phyloP scores from a whole-genome alignment of 2,888 invertebrate species.

The Clivina fossor region DNA sequence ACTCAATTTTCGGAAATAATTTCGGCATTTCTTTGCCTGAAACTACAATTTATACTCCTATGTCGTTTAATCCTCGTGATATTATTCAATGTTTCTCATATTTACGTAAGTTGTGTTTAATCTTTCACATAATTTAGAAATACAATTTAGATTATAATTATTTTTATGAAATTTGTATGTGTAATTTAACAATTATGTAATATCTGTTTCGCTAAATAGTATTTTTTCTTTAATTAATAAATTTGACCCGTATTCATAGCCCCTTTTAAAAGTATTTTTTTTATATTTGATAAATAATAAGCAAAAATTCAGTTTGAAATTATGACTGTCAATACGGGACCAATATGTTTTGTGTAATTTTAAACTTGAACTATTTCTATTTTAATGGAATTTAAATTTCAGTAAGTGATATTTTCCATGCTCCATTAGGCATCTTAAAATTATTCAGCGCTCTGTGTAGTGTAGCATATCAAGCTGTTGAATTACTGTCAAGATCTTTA shows the following conservation, averaged over 20 bases:
- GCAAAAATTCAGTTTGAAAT: no score
- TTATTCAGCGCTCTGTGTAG: conserved; percentile 56
- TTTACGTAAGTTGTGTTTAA: conserved; percentile 49
- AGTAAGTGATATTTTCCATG: conserved; percentile 61
- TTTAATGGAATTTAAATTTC: no score
- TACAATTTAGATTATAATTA: background rate
- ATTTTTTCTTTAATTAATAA: no score
- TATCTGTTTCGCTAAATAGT: no score
- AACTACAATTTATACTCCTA: conserved; percentile 42
- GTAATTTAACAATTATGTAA: no score
- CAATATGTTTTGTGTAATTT: no score
- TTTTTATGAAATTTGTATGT: conserved; percentile 2
- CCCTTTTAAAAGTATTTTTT: no score
- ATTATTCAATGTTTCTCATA: conserved; percentile 53
- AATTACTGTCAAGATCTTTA: conserved; percentile 52
- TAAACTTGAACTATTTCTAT: no score
- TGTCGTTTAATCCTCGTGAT: conserved; percentile 48
- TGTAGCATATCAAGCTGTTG: conserved; percentile 53
- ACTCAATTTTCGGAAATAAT: conserved; percentile 53
- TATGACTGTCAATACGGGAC: no score
- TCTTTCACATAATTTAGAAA: conserved; percentile 4
- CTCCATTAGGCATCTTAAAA: conserved; percentile 53
- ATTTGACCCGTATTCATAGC: no score
- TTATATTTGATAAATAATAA: no score
- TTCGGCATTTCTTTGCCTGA: conserved; percentile 49